Evolutionary conservation across 2,797 vertebrate genomes (phyloP).

Genomic region (Paguma larvata): DNA sequence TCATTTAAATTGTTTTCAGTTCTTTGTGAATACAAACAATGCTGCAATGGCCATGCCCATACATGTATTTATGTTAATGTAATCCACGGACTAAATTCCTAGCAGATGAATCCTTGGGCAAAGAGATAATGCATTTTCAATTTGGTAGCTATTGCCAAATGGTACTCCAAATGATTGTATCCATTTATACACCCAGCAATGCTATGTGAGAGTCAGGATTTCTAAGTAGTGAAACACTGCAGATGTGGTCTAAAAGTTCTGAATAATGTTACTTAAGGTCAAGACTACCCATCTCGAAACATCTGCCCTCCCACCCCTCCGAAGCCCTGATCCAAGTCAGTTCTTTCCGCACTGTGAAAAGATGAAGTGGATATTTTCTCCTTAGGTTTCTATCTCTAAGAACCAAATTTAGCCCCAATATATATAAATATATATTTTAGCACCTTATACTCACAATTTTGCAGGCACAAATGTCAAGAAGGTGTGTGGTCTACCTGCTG

Average conservation of each 20-base stretch:
- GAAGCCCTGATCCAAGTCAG: not conserved
- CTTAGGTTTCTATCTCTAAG: not conserved
- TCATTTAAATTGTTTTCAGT: not conserved
- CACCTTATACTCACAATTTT: constrained; percentile 5
- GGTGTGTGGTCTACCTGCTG: constrained; percentile 18
- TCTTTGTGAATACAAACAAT: not conserved
- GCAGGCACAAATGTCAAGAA: constrained; percentile 45
- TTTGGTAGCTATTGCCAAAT: not conserved
- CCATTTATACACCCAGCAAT: not conserved
- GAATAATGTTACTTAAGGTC: not conserved
- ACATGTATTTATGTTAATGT: not conserved
- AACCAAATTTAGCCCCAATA: not conserved
- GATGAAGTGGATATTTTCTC: not conserved
- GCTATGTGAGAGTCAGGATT: not conserved
- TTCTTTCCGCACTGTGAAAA: not conserved
- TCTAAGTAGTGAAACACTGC: not conserved
- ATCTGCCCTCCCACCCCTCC: not conserved
- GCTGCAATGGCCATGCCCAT: not conserved
- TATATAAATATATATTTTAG: not conserved
- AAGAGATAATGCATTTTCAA: not conserved
- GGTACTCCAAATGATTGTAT: not conserved
- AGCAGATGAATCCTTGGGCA: not conserved
- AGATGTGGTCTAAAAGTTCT: not conserved
- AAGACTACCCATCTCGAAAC: not conserved
- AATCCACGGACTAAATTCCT: constrained; percentile 18